Base-by-base conservation (phyloP, 2,888 invertebrate genomes). In the Elmis aenea region DNA sequence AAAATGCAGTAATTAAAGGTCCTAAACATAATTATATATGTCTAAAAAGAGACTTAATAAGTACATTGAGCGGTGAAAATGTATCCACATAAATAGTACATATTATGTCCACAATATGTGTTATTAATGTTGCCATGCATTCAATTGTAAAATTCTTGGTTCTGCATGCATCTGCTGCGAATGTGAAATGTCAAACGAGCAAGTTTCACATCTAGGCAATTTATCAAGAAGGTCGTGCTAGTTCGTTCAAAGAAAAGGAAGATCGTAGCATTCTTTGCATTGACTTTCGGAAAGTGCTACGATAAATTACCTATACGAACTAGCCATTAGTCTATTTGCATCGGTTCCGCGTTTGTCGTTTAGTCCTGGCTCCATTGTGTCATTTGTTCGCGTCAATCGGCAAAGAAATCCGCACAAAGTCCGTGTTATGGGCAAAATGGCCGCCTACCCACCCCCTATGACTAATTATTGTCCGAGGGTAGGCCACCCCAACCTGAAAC, bases 391-490 rank as follows among this genome's bases (percentile, higher is more conserved):
- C 35, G 42, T 42, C 42, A 42, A 45, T 45, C 45, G 45, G 31
- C 27, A 41, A 42, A 25, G 21, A 37, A 45, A 42, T 45, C 47
- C 32, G 32, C 42, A 47, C 41, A 47, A 38, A 35, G 42, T 41
- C 29, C 31, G 32, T 33, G 35, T 33, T 23, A 45, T 40, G 45
- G 44, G 53, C 56, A 61, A 58, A 51, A 62, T 62, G 62, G 62
- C 61, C 54, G 59, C 51, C 50, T 42, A 52, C 50, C 61, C 62
- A 58, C 62, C 62, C 61, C 50, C 59, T 60, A 62, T 63, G 63
- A 64, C 64, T 65, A 65, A 65, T 65, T 65, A 64, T 57, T 64
- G 63, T 62, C 63, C 62, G 59, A 58, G 57, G 59, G 49, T 54
- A 44, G 37, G 39, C 52, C 56, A 52, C 55, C 59, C 57, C 51